phyloP scores from a whole-genome alignment of 2,113 vertebrate species.

The Marmota monax region DNA sequence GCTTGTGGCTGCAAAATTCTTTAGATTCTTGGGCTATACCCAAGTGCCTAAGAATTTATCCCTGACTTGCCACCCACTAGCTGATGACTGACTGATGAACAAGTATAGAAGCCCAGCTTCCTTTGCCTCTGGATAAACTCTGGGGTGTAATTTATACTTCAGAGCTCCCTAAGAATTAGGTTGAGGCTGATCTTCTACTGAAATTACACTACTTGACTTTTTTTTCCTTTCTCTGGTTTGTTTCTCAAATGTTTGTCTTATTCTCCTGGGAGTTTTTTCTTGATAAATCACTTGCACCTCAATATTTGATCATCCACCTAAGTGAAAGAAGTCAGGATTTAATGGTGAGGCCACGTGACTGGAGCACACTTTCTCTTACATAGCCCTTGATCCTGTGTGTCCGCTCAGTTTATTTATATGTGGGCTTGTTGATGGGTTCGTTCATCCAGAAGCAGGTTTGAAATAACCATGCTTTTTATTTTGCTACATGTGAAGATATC shows the following conservation, averaged over 20 bases:
- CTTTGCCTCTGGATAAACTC: neutral
- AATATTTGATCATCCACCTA: neutral
- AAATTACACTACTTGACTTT: neutral
- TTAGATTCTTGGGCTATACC: neutral
- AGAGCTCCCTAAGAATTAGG: neutral
- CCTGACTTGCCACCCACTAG: neutral
- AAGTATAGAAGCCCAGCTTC: neutral
- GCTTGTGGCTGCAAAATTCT: neutral
- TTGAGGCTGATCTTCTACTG: neutral
- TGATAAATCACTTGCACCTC: neutral
- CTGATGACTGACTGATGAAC: neutral
- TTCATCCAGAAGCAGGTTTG: neutral
- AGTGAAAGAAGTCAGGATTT: neutral
- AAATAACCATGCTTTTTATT: neutral
- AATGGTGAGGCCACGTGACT: neutral
- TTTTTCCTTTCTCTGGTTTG: neutral
- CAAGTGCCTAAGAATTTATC: neutral
- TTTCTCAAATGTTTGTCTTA: neutral
- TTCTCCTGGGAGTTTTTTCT: neutral
- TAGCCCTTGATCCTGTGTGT: neutral
- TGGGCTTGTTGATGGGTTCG: neutral
- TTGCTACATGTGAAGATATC: neutral
- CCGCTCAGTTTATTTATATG: neutral
- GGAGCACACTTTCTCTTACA: neutral
- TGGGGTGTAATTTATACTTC: neutral